Evolutionary conservation across 2,113 vertebrate genomes (phyloP), one percentile per base, ranked within the genome.

Genomic region (Vulpes ferrilata): DNA sequence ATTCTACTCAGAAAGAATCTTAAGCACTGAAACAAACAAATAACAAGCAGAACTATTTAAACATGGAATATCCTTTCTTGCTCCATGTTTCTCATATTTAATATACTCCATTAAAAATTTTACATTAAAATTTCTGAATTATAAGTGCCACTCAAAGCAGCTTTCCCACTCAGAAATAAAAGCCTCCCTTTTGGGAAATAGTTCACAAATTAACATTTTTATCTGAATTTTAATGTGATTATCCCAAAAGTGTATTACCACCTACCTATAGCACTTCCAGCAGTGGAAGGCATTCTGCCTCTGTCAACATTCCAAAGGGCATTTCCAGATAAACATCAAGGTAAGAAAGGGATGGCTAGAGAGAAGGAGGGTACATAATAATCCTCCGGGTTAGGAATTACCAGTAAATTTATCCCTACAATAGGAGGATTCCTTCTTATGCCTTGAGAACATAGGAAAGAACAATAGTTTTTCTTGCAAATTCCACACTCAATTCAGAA

Each of bases 161-260:
- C 60, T 83, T 97, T 48, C 12, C 22, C 51, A 82, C 25, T 90
- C 74, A 89, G 10, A 85, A 74, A 78, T 13, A 76, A 57, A 94
- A 59, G 60, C 27, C 55, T 92, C 48, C 7, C 38, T 93, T 76
- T 73, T 9, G 30, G 55, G n/a, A 59, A 82, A 11, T 43, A 69
- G 22, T n/a, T 76, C 27, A 96, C 32, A 69, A 85, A 93, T 48
- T 62, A 93, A 80, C 25, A 73, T 67, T 78, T 87, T 19, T 48
- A 53, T 59, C 27, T 69, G 25, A 71, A 80, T 55, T 76, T 79
- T n/a, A 57, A 12, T 67, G 16, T 84, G 19, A 32, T 20, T 32
- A 48, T 10, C 60, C 20, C 51, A 86, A 30, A 13, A n/a, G 53
- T 30, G 2, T 69, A 57, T 79, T 0, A 43, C 30, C 3, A 8